These are phyloP conservation scores for Eulithis prunata DNA, from an alignment of 2,888 invertebrate genomes.

Conservation along the genomic window DNA sequence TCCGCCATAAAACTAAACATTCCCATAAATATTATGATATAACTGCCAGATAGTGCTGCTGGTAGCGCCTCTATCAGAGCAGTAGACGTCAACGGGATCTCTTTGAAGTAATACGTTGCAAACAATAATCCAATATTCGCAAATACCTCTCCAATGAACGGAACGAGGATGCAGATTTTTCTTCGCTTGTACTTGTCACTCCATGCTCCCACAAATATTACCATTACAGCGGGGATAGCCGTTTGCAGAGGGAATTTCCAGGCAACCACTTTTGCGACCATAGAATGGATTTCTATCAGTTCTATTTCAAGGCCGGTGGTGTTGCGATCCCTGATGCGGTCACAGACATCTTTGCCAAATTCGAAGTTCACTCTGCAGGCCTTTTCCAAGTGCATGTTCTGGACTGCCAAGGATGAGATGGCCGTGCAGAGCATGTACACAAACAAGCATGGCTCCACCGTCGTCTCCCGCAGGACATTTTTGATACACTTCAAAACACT, in stretches of 20 bases:
- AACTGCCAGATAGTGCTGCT: conserved; percentile 85
- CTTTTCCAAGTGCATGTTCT: conserved; percentile 85
- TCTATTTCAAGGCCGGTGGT: conserved; percentile 72
- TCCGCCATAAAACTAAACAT: conserved; percentile 86
- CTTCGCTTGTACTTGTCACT: conserved; percentile 84
- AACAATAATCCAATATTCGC: conserved; percentile 81
- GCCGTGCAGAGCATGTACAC: conserved; percentile 87
- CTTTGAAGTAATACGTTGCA: conserved; percentile 83
- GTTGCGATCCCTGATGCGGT: conserved; percentile 73
- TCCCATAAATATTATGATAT: conserved; percentile 84
- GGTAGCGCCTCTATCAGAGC: conserved; percentile 84
- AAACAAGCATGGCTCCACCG: conserved; percentile 88
- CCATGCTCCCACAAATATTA: conserved; percentile 86
- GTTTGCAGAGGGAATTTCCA: conserved; percentile 86
- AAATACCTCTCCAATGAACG: conserved; percentile 83
- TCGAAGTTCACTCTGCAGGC: conserved; percentile 82
- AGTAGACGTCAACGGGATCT: conserved; percentile 78
- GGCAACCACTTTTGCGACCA: conserved; percentile 81
- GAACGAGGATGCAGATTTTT: conserved; percentile 84
- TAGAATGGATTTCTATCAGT: conserved; percentile 72
- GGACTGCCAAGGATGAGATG: conserved; percentile 85
- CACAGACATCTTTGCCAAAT: conserved; percentile 81
- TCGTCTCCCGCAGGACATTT: conserved; percentile 69
- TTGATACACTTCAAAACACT: conserved; percentile 66
- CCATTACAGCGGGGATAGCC: conserved; percentile 82